Evolutionary conservation across 23 tunicate genomes (phyloP).

Genomic region (Ciona savignyi): DNA sequence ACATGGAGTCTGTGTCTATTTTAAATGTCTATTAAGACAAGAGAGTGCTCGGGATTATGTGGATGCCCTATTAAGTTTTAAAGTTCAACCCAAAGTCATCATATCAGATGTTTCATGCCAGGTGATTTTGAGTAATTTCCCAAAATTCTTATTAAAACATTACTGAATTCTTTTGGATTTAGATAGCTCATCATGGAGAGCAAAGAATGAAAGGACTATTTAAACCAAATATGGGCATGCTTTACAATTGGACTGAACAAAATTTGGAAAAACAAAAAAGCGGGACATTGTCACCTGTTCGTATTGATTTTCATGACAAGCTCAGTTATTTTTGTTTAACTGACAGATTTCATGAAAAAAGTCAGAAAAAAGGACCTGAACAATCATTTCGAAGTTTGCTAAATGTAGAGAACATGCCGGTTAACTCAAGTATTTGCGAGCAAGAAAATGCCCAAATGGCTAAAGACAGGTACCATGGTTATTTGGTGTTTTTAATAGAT

Average conservation of each 20-base stretch:
- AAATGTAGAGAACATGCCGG: too few relatives aligned
- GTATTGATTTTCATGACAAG: neutral
- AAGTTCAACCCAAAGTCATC: too few relatives aligned
- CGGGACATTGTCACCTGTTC: neutral
- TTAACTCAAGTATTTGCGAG: neutral
- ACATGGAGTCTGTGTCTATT: too few relatives aligned
- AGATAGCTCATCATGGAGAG: constrained; percentile 39
- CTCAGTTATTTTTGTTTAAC: neutral
- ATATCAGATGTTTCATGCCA: too few relatives aligned
- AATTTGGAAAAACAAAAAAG: neutral
- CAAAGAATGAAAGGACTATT: constrained; percentile 14
- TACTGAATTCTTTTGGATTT: too few relatives aligned
- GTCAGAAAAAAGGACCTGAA: neutral
- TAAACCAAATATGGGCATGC: constrained; percentile 9
- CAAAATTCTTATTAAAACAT: too few relatives aligned
- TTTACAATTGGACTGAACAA: constrained; percentile 7
- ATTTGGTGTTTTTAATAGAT: too few relatives aligned
- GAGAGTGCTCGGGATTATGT: too few relatives aligned
- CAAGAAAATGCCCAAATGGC: neutral
- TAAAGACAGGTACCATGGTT: neutral
- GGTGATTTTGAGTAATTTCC: too few relatives aligned
- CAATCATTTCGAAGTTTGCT: neutral
- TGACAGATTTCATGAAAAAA: constrained; percentile 14
- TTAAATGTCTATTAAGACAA: too few relatives aligned
- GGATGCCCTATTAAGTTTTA: too few relatives aligned